A percentile compares a stretch with the other conserved stretches of the same genome.
Conservation (phyloP, 2,888 invertebrate species). For the Orgyia antiqua region DNA sequence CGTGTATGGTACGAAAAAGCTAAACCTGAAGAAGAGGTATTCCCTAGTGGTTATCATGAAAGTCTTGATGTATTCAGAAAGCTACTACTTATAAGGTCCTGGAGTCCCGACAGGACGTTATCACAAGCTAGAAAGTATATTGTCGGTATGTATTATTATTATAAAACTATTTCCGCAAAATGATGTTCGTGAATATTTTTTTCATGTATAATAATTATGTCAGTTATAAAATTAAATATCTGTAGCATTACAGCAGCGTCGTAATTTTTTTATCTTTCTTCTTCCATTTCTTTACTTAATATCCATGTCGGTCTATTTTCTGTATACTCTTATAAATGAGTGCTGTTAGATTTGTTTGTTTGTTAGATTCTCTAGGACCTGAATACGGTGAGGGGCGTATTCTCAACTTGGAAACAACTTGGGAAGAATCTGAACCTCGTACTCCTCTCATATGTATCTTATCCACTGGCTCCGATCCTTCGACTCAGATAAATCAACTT, state of each 20-base stretch:
- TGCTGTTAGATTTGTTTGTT: too few species aligned
- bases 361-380: constrained; percentile 87
- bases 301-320: too few species aligned
- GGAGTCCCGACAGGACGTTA: constrained; percentile 96
- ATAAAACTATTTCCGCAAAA: neutral
- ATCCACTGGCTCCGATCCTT: constrained; percentile 97
- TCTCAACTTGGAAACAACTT: constrained; percentile 92
- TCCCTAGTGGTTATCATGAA: constrained; percentile 93
- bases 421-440: constrained; percentile 92
- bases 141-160: constrained; percentile 82
- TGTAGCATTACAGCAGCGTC: too few species aligned
- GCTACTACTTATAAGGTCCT: constrained; percentile 90
- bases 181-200: neutral
- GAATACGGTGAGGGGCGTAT: constrained; percentile 96
- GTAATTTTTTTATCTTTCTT: too few species aligned
- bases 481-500: constrained; percentile 92
- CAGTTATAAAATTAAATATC: too few species aligned
- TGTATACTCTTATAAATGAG: too few species aligned
- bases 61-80: constrained; percentile 93
- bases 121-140: constrained; percentile 96
- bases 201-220: too few species aligned
- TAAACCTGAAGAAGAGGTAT: constrained; percentile 92
- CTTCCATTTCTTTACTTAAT: too few species aligned
- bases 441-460: constrained; percentile 95
- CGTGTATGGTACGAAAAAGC: constrained; percentile 94